Evolutionary conservation across 2,113 vertebrate genomes (phyloP), one percentile per base, ranked within the genome.

Genomic region (Grallaria varia): DNA sequence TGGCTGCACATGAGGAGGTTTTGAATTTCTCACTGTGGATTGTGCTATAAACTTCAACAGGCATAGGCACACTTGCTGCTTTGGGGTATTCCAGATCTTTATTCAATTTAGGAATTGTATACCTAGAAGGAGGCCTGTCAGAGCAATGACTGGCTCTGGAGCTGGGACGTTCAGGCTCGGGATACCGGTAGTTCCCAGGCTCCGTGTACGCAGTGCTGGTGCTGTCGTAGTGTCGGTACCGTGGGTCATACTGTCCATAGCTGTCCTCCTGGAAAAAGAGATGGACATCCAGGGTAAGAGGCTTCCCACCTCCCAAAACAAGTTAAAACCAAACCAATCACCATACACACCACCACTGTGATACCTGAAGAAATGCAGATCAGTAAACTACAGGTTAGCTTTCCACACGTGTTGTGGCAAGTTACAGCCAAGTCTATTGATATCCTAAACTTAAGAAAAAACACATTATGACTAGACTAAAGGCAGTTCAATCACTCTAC

Each of bases 111-210:
- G 60, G 67, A 45, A 16, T 3, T 1, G 49, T 96, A 14, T 66
- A 99, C 99, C 99, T 99, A 79, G 99, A 99, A 25, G 98, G 14
- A 0, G 99, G 98, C 40, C 98, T 98, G 92, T 99, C 99, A 0
- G 99, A 99, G 97, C 98, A 99, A 96, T 99, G 99, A 64, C 99
- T 99, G 2, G 98, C 91, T 94, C 99, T 98, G 45, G 99, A 99
- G 90, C 98, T 99, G 5, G 99, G 98, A 33, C 98, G 98, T 50
- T 99, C 99, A 1, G 97, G 98, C 58, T 98, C 98, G 0, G 97
- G 58, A 40, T 98, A 98, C 42, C 96, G 98, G 53, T 98, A 98
- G 86, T 84, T 89, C 2, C 93, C 98, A 4, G 97, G 80, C 56
- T 99, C 99, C 25, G 95, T 10, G 30, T 98, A 99, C 8, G 96